phyloP scores from a whole-genome alignment of 2,797 vertebrate species.

The Eulemur mongoz region DNA sequence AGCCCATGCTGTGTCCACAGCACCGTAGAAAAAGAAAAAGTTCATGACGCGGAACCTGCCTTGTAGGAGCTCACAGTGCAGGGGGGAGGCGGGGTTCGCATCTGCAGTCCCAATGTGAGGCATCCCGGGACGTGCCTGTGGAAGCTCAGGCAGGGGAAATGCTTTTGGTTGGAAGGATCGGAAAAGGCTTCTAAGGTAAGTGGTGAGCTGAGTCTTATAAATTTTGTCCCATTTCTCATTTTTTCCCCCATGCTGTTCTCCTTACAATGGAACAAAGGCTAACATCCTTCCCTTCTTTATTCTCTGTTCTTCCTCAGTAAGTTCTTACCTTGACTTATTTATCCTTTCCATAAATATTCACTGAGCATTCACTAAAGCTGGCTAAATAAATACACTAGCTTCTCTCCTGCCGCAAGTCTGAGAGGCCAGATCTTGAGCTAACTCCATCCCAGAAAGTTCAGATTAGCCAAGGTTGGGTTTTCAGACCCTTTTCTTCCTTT shows the following conservation, averaged over 20 bases:
- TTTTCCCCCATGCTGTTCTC: neutral
- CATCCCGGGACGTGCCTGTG: too few relatives aligned
- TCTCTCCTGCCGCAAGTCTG: neutral
- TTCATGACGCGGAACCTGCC: too few relatives aligned
- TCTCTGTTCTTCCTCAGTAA: neutral
- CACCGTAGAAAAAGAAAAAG: neutral
- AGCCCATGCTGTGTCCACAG: neutral
- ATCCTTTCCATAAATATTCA: neutral
- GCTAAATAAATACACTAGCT: neutral
- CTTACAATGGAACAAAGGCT: neutral
- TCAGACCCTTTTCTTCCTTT: slow-evolving; percentile 38
- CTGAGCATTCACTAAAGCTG: neutral
- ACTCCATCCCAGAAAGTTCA: neutral
- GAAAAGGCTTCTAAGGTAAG: neutral
- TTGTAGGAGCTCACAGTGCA: neutral
- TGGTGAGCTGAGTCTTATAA: neutral
- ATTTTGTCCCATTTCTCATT: neutral
- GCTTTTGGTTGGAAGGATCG: neutral
- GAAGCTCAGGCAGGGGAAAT: neutral
- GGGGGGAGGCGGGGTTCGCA: too few relatives aligned
- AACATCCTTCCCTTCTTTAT: neutral
- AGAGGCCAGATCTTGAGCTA: slow-evolving; percentile 7
- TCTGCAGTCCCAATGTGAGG: neutral
- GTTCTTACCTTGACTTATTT: neutral
- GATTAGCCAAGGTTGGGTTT: neutral